phyloP scores from a whole-genome alignment of 1,140 invertebrate species.

The Nasonia vitripennis region DNA sequence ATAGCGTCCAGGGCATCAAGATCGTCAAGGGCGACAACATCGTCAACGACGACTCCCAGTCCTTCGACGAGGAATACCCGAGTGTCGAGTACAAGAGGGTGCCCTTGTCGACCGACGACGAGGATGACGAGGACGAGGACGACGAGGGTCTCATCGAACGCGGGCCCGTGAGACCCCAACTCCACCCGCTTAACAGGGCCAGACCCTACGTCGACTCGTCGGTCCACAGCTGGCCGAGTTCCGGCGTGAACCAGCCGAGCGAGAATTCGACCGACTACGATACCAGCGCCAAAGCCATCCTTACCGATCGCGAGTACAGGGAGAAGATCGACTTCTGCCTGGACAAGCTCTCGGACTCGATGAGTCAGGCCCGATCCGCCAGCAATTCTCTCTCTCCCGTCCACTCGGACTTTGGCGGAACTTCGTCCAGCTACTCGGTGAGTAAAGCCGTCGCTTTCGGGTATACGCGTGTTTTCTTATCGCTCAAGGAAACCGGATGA shows the following conservation, averaged over 20 bases:
- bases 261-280: slow-evolving; percentile 53
- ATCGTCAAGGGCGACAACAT: not conserved
- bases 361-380: slow-evolving; percentile 10
- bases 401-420: slow-evolving; percentile 13
- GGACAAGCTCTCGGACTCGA: slow-evolving; percentile 46
- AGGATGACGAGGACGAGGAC: slow-evolving; percentile 47
- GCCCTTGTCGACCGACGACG: not conserved
- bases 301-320: slow-evolving; percentile 57
- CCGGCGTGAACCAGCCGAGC: not conserved
- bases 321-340: slow-evolving; percentile 60
- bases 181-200: slow-evolving; percentile 35
- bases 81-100: not conserved
- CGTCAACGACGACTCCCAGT: slow-evolving; percentile 23
- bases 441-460: not conserved
- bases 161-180: slow-evolving; percentile 57
- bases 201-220: slow-evolving; percentile 55
- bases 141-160: slow-evolving; percentile 57
- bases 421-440: slow-evolving; percentile 21
- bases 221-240: not conserved
- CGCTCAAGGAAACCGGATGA: not conserved
- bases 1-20: not conserved
- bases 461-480: not conserved
- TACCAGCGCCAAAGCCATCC: slow-evolving; percentile 57
- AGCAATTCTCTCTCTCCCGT: slow-evolving; percentile 1
- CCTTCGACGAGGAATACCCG: slow-evolving; percentile 2